Base-by-base conservation (phyloP, 2,888 invertebrate genomes). In the Cephonodes hylas region DNA sequence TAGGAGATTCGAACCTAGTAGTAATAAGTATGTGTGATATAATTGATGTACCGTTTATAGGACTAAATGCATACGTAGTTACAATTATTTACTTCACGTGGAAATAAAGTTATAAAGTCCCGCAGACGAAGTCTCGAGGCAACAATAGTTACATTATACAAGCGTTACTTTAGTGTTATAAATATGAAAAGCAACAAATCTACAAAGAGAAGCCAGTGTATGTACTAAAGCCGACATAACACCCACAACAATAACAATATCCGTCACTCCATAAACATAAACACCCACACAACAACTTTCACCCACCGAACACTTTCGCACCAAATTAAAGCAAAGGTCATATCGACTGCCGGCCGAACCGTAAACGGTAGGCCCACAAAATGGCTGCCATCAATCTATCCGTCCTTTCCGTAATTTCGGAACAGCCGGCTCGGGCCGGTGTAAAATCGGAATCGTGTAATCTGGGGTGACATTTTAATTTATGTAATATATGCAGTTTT, bases 331-430 rank as follows among this genome's bases (percentile, higher is more conserved):
- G 27, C 31, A 31, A 27, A 31, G 18, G 31, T 18, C n/a, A 27
- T 59, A 53, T 53, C 15, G 53, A 10, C 13, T 10, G 18, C 44
- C 31, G 27, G 27, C 27, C 42, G 25, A 20, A 18, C 59, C 59
- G 59, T 59, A 42, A 44, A 42, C 23, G 42, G 58, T 15, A 15
- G n/a, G 42, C 58, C 42, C 42, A 5, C 58, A 25, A 13, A 58
- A 27, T 25, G 44, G 27, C 42, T 10, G 42, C 25, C 59, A 59
- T 59, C 44, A 59, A 59, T 59, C 42, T 10, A 25, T 27, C 53
- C 48, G 48, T 27, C 31, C 31, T 53, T 53, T 48, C 15, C 45
- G 27, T 53, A 53, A 53, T 53, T 31, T 53, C 53, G 31, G 27
- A 18, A 48, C 2, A n/a, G 31, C 27, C 18, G 31, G 53, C 5